These are phyloP conservation scores for Benthochromis sp. DNA, from an alignment of 2,113 vertebrate species.

Conservation along the genomic window DNA sequence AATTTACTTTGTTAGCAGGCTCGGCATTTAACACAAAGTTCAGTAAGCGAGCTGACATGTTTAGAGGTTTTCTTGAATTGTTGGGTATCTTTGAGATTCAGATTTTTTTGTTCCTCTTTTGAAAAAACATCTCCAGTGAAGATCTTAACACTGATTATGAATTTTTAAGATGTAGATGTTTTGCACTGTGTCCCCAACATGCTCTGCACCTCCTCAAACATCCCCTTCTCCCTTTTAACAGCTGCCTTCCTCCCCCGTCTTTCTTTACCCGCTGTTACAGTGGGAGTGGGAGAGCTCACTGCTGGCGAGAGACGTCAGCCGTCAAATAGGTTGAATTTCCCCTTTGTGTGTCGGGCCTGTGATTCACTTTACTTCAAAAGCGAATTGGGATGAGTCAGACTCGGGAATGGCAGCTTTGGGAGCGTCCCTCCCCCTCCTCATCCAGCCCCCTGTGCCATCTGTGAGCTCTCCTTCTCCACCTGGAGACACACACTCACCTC, in stretches of 20 bases:
- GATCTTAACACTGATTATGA: not conserved
- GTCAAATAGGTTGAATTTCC: constrained; percentile 13
- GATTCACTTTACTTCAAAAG: constrained; percentile 41
- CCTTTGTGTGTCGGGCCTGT: constrained; percentile 11
- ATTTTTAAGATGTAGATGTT: constrained; percentile 15
- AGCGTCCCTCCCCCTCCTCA: not conserved
- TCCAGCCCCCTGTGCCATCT: constrained; percentile 23
- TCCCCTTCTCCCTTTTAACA: constrained; percentile 17
- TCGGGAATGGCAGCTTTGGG: constrained; percentile 4
- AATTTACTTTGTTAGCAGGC: not conserved
- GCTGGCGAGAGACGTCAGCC: constrained; percentile 25
- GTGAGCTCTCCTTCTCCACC: constrained; percentile 35
- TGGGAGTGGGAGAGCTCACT: constrained; percentile 32
- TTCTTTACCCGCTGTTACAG: not conserved
- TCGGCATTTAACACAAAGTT: not conserved
- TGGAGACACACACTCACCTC: constrained; percentile 42
- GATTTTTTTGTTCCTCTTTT: not conserved
- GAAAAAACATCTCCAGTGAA: not conserved
- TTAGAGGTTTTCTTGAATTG: not conserved
- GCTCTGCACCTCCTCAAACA: not conserved
- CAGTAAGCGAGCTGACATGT: not conserved
- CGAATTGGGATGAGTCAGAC: constrained; percentile 25
- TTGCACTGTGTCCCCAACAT: not conserved
- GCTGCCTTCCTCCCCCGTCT: constrained; percentile 10
- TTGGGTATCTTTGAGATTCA: not conserved